Conservation (phyloP, 92 coral and sea anemone genomes). For the Plumapathes pennacea region DNA sequence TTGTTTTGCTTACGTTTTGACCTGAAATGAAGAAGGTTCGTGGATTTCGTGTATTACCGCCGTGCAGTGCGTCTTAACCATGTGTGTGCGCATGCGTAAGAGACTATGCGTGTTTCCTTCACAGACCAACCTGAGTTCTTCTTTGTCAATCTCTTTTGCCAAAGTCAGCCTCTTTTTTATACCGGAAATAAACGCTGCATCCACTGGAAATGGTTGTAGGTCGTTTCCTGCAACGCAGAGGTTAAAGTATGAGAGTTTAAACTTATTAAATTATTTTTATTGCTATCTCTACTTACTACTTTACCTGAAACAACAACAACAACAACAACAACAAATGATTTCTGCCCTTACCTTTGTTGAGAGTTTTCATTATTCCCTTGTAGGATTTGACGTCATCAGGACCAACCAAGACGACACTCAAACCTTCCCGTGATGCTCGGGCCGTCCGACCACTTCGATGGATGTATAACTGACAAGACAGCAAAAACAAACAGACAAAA, state of each 20-base stretch:
- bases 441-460: conserved; percentile 98
- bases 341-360: conserved; percentile 67
- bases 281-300: too few relatives aligned
- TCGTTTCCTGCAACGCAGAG: conserved; percentile 57
- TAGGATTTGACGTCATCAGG: conserved; percentile 86
- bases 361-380: conserved; percentile 81
- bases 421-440: conserved; percentile 79
- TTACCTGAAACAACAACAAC: too few relatives aligned
- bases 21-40: conserved; percentile 10
- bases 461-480: conserved; percentile 66
- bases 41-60: background rate
- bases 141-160: conserved; percentile 86
- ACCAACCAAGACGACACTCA: conserved; percentile 84
- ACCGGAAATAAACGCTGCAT: conserved; percentile 56
- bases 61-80: background rate
- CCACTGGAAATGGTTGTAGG: conserved; percentile 84
- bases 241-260: background rate
- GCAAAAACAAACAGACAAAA: background rate
- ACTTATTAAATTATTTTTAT: background rate
- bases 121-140: conserved; percentile 77
- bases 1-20: conserved; percentile 73
- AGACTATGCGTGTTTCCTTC: background rate
- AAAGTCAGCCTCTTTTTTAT: conserved; percentile 69
- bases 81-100: background rate
- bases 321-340: too few relatives aligned